These are phyloP conservation scores for Nyctibius bracteatus DNA, from an alignment of 2,113 vertebrate genomes.

Conservation along the genomic window DNA sequence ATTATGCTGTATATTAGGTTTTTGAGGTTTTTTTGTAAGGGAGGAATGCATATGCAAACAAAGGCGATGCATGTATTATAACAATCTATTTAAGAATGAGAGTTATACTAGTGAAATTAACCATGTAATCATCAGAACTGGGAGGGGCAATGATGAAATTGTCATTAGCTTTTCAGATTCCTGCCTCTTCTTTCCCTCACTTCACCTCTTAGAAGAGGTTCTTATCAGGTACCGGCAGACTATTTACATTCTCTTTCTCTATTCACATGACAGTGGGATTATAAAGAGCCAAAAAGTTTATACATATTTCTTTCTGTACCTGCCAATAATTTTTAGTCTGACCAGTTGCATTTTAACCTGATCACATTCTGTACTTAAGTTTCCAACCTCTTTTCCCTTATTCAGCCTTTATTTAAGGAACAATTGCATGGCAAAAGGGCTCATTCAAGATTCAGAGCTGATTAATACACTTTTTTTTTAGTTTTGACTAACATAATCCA, in stretches of 20 bases:
- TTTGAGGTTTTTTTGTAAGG: not conserved
- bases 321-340: not conserved
- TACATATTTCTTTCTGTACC: not conserved
- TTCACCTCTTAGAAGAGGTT: not conserved
- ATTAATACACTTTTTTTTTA: not conserved
- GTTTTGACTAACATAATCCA: not conserved
- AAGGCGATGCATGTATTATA: not conserved
- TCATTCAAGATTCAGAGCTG: not conserved
- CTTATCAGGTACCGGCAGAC: not conserved
- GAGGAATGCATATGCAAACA: not conserved
- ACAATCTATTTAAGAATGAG: not conserved
- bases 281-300: not conserved
- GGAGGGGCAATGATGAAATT: not conserved
- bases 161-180: not conserved
- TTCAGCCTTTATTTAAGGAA: not conserved
- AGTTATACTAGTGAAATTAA: not conserved
- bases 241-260: not conserved
- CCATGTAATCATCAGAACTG: not conserved
- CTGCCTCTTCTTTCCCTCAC: not conserved
- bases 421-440: not conserved
- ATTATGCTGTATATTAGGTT: not conserved
- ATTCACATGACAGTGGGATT: not conserved
- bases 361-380: not conserved
- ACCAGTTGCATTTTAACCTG: not conserved
- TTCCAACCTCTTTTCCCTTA: not conserved